Conservation (phyloP, 2,888 invertebrate species). For the Tolmerus cingulatus region DNA sequence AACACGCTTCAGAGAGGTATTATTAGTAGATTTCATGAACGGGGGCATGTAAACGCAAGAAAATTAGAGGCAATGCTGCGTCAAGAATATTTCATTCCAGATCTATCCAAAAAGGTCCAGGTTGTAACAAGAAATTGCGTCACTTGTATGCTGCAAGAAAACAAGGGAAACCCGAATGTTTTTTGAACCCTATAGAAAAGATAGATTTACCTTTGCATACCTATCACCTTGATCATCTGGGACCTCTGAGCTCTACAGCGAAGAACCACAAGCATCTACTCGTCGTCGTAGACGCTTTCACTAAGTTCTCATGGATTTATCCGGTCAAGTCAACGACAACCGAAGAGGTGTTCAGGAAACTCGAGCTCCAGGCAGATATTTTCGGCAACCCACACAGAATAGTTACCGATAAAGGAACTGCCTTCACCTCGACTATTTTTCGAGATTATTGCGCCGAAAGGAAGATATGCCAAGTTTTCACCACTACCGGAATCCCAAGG, state of each 20-base stretch:
- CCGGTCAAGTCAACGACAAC: background rate
- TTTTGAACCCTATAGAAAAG: background rate
- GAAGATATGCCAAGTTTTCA: background rate
- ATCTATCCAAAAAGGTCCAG: background rate
- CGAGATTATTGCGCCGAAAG: background rate
- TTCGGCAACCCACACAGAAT: background rate
- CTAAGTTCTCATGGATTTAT: background rate
- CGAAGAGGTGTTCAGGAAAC: background rate
- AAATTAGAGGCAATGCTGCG: background rate
- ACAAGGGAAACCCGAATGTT: background rate
- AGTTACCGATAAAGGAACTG: background rate
- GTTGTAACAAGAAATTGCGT: background rate
- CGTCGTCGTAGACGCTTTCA: slow-evolving; percentile 7
- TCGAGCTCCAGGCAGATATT: background rate
- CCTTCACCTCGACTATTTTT: background rate
- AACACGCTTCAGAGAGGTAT: slow-evolving; percentile 28
- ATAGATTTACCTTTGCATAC: too few relatives aligned
- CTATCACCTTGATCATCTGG: too few relatives aligned
- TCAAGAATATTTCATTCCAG: background rate
- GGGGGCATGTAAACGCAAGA: background rate
- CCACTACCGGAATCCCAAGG: background rate
- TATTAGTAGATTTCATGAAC: background rate
- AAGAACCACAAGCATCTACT: slow-evolving; percentile 33
- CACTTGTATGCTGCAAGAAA: background rate
- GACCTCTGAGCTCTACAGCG: too few relatives aligned